Evolutionary conservation across 1,140 invertebrate genomes (phyloP).

Genomic region (Probaryconus sp.): DNA sequence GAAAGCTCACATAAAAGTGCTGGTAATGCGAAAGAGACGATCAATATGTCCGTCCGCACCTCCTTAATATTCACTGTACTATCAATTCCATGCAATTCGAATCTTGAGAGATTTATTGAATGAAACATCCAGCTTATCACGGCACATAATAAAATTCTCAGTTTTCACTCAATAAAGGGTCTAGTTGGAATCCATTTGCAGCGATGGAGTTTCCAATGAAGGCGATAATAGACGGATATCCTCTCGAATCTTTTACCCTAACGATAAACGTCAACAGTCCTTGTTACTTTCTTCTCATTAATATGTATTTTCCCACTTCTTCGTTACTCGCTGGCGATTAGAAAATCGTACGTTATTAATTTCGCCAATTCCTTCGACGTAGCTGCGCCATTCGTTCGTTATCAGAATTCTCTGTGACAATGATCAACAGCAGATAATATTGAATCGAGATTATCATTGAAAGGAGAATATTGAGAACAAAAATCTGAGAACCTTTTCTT

Average conservation of each 20-base stretch:
- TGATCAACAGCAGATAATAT: conserved; percentile 65
- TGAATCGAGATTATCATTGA: conserved; percentile 53
- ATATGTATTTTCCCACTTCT: conserved; percentile 59
- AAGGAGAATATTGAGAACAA: not conserved
- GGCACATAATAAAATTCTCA: conserved; percentile 59
- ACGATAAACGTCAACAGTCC: conserved; percentile 61
- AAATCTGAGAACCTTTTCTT: conserved; percentile 36
- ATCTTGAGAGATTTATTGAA: conserved; percentile 51
- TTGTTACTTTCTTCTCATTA: conserved; percentile 54
- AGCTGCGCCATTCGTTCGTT: conserved; percentile 18
- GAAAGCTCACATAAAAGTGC: no score
- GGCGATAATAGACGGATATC: conserved; percentile 71
- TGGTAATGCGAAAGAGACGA: no score
- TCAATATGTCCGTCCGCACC: no score
- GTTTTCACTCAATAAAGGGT: conserved; percentile 37
- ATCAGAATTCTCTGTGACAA: conserved; percentile 4
- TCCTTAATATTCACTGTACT: conserved; percentile 2
- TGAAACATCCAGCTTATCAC: conserved; percentile 60
- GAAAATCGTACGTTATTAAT: no score
- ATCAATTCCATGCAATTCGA: conserved; percentile 5
- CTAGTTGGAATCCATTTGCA: conserved; percentile 63
- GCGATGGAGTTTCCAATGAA: conserved; percentile 64
- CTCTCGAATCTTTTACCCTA: conserved; percentile 55
- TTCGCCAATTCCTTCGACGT: no score
- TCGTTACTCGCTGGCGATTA: no score